phyloP scores from a whole-genome alignment of 2,888 invertebrate species.

The Timandra comae region DNA sequence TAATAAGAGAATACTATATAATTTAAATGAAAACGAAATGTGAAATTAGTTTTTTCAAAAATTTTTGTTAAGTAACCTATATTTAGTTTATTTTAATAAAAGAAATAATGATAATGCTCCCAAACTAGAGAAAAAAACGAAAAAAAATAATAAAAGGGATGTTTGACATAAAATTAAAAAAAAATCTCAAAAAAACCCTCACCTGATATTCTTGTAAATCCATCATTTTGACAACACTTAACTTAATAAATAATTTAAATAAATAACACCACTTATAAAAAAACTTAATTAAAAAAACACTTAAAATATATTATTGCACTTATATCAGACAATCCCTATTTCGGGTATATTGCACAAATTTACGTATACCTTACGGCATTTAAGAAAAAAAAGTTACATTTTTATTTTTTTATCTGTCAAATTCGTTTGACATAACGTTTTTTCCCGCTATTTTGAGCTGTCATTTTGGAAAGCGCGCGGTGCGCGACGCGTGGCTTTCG shows the following conservation, averaged over 20 bases:
- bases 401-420: slow-evolving; percentile 19
- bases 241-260: slow-evolving; percentile 23
- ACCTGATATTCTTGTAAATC: slow-evolving; percentile 71
- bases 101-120: no score
- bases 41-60: no score
- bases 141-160: no score
- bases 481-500: slow-evolving; percentile 20
- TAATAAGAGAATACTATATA: no score
- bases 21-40: no score
- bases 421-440: slow-evolving; percentile 9
- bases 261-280: slow-evolving; percentile 17
- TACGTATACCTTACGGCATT: slow-evolving; percentile 48
- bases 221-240: slow-evolving; percentile 43
- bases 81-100: no score
- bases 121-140: no score
- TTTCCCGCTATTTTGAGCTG: neutral
- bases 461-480: slow-evolving; percentile 4
- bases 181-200: slow-evolving; percentile 24
- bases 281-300: slow-evolving; percentile 8
- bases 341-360: slow-evolving; percentile 61
- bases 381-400: slow-evolving; percentile 30
- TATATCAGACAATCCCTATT: slow-evolving; percentile 58
- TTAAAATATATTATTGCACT: slow-evolving; percentile 58
- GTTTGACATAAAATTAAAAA: no score
- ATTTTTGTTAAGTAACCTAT: no score